Evolutionary conservation across 2,113 vertebrate genomes (phyloP).

Genomic region (Turdus rufiventris): DNA sequence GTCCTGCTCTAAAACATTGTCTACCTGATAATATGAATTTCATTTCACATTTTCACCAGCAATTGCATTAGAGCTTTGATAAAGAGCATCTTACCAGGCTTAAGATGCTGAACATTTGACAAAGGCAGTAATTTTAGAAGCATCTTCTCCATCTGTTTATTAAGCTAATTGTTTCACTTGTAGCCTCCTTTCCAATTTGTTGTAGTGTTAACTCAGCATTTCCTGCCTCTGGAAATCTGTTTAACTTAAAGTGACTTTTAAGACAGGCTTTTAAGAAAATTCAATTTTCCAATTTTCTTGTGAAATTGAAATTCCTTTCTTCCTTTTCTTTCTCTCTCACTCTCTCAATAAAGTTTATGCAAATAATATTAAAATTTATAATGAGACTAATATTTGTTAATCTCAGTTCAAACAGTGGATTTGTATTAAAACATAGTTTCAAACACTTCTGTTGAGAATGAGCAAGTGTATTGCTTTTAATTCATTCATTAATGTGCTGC

Average conservation of each 20-base stretch:
- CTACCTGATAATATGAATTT: neutral
- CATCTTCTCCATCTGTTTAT: conserved; percentile 12
- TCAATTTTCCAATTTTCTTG: neutral
- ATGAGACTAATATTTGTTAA: conserved; percentile 58
- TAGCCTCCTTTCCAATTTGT: neutral
- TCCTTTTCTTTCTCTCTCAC: neutral
- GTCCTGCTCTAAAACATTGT: neutral
- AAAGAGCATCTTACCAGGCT: neutral
- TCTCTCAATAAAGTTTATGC: conserved; percentile 14
- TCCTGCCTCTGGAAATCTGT: neutral
- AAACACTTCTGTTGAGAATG: neutral
- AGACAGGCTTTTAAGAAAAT: neutral
- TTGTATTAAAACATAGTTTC: conserved; percentile 23
- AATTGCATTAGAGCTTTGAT: neutral
- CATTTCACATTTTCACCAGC: neutral
- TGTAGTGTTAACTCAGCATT: conserved; percentile 26
- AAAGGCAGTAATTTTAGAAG: neutral
- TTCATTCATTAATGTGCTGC: neutral
- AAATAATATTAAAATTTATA: conserved; percentile 29
- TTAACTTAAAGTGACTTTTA: neutral
- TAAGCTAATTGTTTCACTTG: conserved; percentile 18
- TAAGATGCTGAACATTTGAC: neutral
- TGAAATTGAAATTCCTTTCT: conserved; percentile 20
- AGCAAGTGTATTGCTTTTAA: conserved; percentile 3
- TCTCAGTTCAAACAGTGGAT: conserved; percentile 51